Base-by-base conservation (phyloP, 2,113 vertebrate genomes). In the Lophius piscatorius region DNA sequence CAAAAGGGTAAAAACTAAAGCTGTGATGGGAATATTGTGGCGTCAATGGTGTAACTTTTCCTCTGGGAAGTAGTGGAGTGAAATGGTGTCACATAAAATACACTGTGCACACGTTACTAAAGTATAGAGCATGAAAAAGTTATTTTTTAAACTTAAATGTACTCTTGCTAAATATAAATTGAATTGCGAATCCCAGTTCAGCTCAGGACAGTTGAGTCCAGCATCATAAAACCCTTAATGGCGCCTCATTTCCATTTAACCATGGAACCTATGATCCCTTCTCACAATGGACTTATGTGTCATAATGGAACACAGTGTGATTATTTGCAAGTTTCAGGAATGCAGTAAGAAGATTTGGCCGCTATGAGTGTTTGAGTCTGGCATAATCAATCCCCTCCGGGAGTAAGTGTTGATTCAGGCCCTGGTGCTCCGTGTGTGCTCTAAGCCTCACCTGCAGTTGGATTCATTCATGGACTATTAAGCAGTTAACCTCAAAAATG, bases 271-370 rank as follows among this genome's bases (percentile, higher is more conserved):
- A 26, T 84, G 72, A 80, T 71, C 75, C 49, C 35, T 34, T 73
- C 69, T 60, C 58, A 75, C 69, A 75, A 74, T 71, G 77, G 45
- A 63, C 31, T 80, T 61, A 72, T n/a, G n/a, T n/a, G n/a, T n/a
- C n/a, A n/a, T n/a, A n/a, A n/a, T n/a, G 42, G 22, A 66, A 10
- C 51, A 73, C 54, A 13, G 12, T 69, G 60, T 76, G 55, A 61
- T 76, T 82, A 68, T 67, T 79, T 80, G 31, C 29, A 65, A 73
- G 42, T 59, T 66, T 54, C 56, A 74, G 70, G 83, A 89, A 88
- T 87, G 80, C 62, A 73, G 14, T 87, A 85, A 89, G 86, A 69
- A 64, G 80, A 81, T 90, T 87, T 83, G 57, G 61, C 34, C 78
- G 10, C 62, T 33, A 20, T 50, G 39, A 35, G 52, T 48, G 48